Evolutionary conservation across 2,888 invertebrate species (phyloP), one percentile per base, ranked within the genome.

Genomic region (Myopa testacea): DNA sequence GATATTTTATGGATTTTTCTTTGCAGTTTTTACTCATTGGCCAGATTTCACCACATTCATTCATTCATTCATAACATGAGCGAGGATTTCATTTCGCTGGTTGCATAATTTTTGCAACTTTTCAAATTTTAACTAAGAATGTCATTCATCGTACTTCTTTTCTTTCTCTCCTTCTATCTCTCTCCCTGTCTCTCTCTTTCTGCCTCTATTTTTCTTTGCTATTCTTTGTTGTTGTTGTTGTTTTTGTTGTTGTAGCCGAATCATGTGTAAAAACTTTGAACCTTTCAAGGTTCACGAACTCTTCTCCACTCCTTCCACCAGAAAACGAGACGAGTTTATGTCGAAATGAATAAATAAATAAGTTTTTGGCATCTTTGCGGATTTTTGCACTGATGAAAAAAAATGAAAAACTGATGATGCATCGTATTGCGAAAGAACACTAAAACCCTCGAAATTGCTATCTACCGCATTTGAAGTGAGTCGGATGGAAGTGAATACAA

Each of bases 41-140:
- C 73, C 19, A 50, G 63, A 73, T 26, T 50, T 45, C 16, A 34
- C 63, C 45, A 73, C 45, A 50, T 34, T 63, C 63, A n/a, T 74
- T 50, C 65, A 14, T 50, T 74, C 74, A 74, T 74, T 74, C 65
- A 74, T 52, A 74, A 74, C 50, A 63, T n/a, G 19, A 60, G 14
- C 58, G 60, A 38, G 67, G 40, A 16, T 40, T 40, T 40, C n/a
- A 16, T 19, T 16, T 40, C 14, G 63, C 63, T 8, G 38, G 34
- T 65, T 50, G 14, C 6, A 5, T 65, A 37, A 34, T 37, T 65
- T 37, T 2, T 26, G 26, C n/a, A n/a, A n/a, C n/a, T n/a, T n/a
- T n/a, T n/a, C n/a, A n/a, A 26, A 26, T 26, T 26, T 26, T 1
- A 26, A 26, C 26, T 26, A 26, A 26, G 26, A 26, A 26, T 26